phyloP scores from a whole-genome alignment of 2,113 vertebrate genomes.

The Percina caprodes region DNA sequence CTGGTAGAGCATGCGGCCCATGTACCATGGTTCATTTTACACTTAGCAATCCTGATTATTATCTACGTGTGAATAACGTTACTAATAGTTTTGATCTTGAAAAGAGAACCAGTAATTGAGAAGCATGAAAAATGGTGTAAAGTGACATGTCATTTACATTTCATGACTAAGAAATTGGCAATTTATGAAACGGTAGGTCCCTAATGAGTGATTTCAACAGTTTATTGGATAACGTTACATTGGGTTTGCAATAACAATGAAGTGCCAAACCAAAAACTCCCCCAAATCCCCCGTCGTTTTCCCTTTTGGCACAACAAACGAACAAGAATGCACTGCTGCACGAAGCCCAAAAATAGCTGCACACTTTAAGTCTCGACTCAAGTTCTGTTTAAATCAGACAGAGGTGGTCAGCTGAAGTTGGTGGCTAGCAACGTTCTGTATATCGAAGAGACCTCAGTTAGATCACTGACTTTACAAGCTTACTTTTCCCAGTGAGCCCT shows the following conservation, averaged over 20 bases:
- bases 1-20: too few relatives aligned
- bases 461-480: background rate
- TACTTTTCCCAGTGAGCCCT: rapidly evolving
- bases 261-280: background rate
- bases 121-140: too few relatives aligned
- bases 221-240: background rate
- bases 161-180: background rate
- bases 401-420: slow-evolving; percentile 11
- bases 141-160: background rate
- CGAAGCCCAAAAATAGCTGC: slow-evolving; percentile 56
- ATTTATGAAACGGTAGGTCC: background rate
- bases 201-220: background rate
- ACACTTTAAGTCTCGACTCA: slow-evolving; percentile 28
- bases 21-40: background rate
- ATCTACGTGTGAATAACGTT: too few relatives aligned
- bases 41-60: background rate
- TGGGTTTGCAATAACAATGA: background rate
- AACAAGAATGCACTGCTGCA: slow-evolving; percentile 49
- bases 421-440: background rate
- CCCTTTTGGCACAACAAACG: background rate
- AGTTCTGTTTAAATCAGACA: slow-evolving; percentile 20
- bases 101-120: background rate
- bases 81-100: background rate
- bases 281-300: slow-evolving; percentile 2
- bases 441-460: rapidly evolving